Conservation (phyloP, 2,113 vertebrate genomes). For the Reinhardtius hippoglossoides region DNA sequence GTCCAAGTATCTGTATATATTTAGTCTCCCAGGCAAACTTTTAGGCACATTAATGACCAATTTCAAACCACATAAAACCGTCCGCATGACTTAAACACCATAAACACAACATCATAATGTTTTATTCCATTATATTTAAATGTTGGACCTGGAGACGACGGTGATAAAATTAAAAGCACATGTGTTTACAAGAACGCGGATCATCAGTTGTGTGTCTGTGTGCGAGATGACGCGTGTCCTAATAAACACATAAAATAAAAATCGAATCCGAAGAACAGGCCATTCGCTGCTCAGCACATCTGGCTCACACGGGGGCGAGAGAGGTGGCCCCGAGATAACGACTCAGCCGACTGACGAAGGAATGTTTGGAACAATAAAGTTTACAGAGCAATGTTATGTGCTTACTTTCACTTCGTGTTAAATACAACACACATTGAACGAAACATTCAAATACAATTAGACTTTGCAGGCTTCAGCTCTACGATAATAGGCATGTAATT, state of each 20-base stretch:
- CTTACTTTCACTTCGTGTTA: not conserved
- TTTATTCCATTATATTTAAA: slow-evolving; percentile 33
- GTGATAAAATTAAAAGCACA: slow-evolving; percentile 15
- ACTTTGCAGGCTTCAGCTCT: not conserved
- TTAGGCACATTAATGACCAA: slow-evolving; percentile 37
- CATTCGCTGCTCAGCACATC: not conserved
- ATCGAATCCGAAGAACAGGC: not conserved
- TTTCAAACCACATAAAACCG: slow-evolving; percentile 60
- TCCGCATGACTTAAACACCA: slow-evolving; percentile 27
- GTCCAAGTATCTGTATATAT: slow-evolving; percentile 25
- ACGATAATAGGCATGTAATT: not conserved
- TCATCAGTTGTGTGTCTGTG: not conserved
- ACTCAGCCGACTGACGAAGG: not conserved
- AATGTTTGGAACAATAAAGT: slow-evolving; percentile 1
- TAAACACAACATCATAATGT: slow-evolving; percentile 14
- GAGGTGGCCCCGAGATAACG: slow-evolving; percentile 9
- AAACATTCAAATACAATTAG: not conserved
- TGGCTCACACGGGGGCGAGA: not conserved
- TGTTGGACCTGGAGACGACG: not conserved
- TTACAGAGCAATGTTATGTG: slow-evolving; percentile 20
- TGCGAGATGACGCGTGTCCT: not conserved
- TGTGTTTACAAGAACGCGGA: not conserved
- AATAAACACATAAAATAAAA: not conserved
- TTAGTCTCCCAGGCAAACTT: slow-evolving; percentile 47
- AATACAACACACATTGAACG: not conserved